These are phyloP conservation scores for Chrysopa pallens DNA, from an alignment of 1,140 invertebrate genomes.

Conservation along the genomic window DNA sequence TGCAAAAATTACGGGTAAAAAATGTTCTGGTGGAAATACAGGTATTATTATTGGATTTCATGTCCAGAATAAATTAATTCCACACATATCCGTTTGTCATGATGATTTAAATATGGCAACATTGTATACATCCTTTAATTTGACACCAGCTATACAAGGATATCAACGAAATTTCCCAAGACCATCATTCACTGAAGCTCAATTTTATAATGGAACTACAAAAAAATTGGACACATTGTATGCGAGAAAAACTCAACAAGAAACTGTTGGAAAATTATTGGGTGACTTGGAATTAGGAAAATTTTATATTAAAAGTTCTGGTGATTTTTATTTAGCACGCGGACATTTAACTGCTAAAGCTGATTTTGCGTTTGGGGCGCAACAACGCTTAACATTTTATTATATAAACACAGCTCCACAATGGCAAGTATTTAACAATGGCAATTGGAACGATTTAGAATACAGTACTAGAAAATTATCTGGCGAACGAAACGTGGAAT, in stretches of 20 bases:
- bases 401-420: constrained; percentile 35
- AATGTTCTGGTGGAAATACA: constrained; percentile 1
- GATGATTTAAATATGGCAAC: constrained; percentile 9
- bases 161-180: constrained; percentile 16
- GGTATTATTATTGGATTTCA: constrained; percentile 17
- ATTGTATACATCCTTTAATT: constrained; percentile 12
- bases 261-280: constrained; percentile 14
- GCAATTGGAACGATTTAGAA: constrained; percentile 33
- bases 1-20: constrained; percentile 1
- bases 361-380: constrained; percentile 39
- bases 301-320: constrained; percentile 11
- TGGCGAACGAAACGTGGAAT: constrained; percentile 10
- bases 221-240: constrained; percentile 14
- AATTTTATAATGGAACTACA: constrained; percentile 13
- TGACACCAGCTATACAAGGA: constrained; percentile 13
- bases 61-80: constrained; percentile 10
- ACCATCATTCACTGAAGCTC: constrained; percentile 12
- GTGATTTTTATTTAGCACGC: constrained; percentile 28
- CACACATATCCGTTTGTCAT: constrained; percentile 14
- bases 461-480: constrained; percentile 22
- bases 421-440: constrained; percentile 34
- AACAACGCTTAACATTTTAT: constrained; percentile 42
- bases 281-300: constrained; percentile 13
- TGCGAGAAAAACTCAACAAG: constrained; percentile 11
- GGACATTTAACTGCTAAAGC: constrained; percentile 49